Evolutionary conservation across 2,797 vertebrate species (phyloP).

Genomic region (Hydrolagus colliei): DNA sequence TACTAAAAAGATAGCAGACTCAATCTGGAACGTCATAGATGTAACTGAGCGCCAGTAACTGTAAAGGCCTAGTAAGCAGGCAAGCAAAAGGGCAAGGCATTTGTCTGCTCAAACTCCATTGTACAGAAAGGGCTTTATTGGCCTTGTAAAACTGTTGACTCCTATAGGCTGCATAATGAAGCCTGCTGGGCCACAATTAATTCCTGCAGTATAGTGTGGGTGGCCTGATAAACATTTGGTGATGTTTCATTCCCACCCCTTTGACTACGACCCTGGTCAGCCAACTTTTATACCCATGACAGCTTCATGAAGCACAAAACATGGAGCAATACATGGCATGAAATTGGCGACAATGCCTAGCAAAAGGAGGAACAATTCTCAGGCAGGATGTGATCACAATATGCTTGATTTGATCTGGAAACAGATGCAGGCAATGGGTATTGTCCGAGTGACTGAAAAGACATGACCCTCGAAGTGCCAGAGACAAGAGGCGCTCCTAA

Average conservation of each 20-base stretch:
- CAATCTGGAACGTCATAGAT: neutral
- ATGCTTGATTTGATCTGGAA: constrained; percentile 73
- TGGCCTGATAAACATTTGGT: constrained; percentile 67
- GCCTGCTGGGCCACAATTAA: constrained; percentile 46
- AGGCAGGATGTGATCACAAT: constrained; percentile 79
- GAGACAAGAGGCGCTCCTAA: constrained; percentile 65
- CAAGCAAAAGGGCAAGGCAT: constrained; percentile 48
- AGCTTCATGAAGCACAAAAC: constrained; percentile 87
- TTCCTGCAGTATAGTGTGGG: constrained; percentile 58
- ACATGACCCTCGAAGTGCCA: constrained; percentile 69
- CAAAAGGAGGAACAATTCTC: constrained; percentile 69
- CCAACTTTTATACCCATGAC: constrained; percentile 75
- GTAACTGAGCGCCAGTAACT: constrained; percentile 39
- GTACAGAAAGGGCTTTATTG: constrained; percentile 48
- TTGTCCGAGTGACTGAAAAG: constrained; percentile 69
- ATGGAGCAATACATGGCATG: constrained; percentile 75
- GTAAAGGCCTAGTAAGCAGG: constrained; percentile 57
- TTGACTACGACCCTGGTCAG: constrained; percentile 70
- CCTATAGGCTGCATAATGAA: constrained; percentile 40
- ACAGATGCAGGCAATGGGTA: constrained; percentile 72
- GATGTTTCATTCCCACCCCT: constrained; percentile 78
- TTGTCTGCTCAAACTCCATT: constrained; percentile 47
- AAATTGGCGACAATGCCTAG: constrained; percentile 84
- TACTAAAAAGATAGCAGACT: neutral
- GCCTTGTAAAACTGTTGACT: constrained; percentile 55